Conservation (phyloP, 2,888 invertebrate species). For the Frankliniella intonsa region DNA sequence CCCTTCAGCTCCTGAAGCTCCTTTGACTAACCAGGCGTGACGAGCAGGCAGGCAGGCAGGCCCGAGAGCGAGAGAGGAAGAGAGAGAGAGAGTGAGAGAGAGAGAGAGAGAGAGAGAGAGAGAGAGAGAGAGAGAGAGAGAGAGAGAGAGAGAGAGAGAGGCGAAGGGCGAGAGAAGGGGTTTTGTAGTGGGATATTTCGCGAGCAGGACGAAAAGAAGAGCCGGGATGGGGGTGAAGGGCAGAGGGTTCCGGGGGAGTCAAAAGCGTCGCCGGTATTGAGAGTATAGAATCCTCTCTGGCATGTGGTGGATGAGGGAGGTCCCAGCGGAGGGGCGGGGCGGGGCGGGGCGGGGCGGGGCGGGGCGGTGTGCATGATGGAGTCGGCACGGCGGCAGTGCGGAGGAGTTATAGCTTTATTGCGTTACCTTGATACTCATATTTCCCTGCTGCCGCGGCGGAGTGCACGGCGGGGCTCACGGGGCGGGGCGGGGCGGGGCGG, state of each 20-base stretch:
- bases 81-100: not conserved
- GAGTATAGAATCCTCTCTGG: too few species aligned
- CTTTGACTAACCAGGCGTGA: constrained; percentile 5
- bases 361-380: too few species aligned
- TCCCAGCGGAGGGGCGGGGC: too few species aligned
- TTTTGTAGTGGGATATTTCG: too few species aligned
- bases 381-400: not conserved
- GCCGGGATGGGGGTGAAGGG: too few species aligned
- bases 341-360: too few species aligned
- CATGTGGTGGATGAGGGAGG: too few species aligned
- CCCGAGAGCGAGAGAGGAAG: not conserved
- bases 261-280: too few species aligned
- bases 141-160: constrained; percentile 8
- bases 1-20: not conserved
- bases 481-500: not conserved
- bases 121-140: not conserved
- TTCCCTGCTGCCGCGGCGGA: constrained; percentile 15
- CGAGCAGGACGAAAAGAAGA: too few species aligned
- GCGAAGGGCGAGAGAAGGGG: not conserved
- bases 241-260: too few species aligned
- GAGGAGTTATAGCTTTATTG: constrained; percentile 22
- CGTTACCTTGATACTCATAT: constrained; percentile 27
- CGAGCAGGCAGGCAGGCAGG: not conserved
- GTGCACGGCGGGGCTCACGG: not conserved
- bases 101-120: not conserved